Evolutionary conservation across 1,140 invertebrate genomes (phyloP).

Genomic region (Coptotermes formosanus): DNA sequence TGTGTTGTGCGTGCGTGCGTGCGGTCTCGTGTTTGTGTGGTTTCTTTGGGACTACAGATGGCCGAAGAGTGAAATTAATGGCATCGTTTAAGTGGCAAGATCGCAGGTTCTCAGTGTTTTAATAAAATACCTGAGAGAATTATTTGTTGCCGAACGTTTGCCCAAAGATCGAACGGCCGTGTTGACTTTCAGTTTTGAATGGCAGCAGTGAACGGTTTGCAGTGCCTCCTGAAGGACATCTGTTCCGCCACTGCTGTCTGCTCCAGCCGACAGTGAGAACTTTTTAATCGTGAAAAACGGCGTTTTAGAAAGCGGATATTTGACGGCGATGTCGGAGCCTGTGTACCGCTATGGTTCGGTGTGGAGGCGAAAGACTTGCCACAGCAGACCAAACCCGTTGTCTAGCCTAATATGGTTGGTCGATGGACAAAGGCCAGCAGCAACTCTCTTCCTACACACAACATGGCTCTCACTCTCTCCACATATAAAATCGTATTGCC

Average conservation of each 20-base stretch:
- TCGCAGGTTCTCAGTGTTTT: too few relatives aligned
- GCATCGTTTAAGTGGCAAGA: too few relatives aligned
- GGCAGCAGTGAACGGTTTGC: too few relatives aligned
- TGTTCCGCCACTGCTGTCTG: background rate
- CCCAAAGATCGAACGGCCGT: too few relatives aligned
- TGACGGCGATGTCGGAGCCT: background rate
- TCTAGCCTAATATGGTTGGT: background rate
- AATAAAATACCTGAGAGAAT: too few relatives aligned
- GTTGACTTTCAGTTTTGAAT: too few relatives aligned
- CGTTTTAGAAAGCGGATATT: background rate
- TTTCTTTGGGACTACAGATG: too few relatives aligned
- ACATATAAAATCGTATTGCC: background rate
- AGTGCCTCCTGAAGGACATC: too few relatives aligned
- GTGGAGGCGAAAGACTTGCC: conserved; percentile 7
- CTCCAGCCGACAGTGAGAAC: background rate
- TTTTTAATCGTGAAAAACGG: background rate
- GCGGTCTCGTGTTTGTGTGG: too few relatives aligned
- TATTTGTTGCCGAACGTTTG: too few relatives aligned
- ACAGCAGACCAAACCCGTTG: background rate
- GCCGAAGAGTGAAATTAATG: too few relatives aligned
- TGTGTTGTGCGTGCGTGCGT: too few relatives aligned
- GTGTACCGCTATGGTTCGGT: background rate
- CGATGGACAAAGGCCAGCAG: conserved; percentile 9
- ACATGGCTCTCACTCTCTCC: background rate
- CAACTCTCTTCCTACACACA: background rate